phyloP scores from a whole-genome alignment of 2,797 vertebrate species.

The Chiloscyllium punctatum region DNA sequence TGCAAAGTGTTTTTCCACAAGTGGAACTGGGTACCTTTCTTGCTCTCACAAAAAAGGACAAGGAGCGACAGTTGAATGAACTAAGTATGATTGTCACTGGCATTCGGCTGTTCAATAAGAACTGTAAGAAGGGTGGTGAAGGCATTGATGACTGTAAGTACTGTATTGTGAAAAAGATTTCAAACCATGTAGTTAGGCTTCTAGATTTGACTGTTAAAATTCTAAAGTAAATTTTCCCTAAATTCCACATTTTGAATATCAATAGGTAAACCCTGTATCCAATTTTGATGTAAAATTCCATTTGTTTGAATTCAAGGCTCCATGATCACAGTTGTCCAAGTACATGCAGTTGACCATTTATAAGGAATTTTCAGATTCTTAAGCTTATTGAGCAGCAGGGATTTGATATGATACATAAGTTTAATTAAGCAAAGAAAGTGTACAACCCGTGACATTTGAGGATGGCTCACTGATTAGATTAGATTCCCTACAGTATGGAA shows the following conservation, averaged over 20 bases:
- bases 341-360: too few species aligned
- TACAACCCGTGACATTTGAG: too few species aligned
- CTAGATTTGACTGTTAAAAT: neutral
- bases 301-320: too few species aligned
- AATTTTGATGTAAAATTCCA: neutral
- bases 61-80: constrained; percentile 74
- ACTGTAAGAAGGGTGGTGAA: constrained; percentile 61
- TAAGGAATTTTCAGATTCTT: too few species aligned
- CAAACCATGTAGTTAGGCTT: neutral
- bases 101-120: constrained; percentile 79
- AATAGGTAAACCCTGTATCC: neutral
- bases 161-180: neutral
- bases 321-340: too few species aligned
- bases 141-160: constrained; percentile 66
- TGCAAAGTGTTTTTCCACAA: constrained; percentile 81
- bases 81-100: constrained; percentile 75
- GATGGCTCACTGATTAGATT: too few species aligned
- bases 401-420: too few species aligned
- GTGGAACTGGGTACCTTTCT: constrained; percentile 70
- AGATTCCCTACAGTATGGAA: too few species aligned
- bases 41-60: constrained; percentile 68
- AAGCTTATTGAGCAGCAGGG: too few species aligned
- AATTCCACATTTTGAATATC: neutral
- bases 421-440: too few species aligned
- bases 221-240: neutral